Conservation (phyloP, 2,888 invertebrate species). For the Mayetiola destructor region DNA sequence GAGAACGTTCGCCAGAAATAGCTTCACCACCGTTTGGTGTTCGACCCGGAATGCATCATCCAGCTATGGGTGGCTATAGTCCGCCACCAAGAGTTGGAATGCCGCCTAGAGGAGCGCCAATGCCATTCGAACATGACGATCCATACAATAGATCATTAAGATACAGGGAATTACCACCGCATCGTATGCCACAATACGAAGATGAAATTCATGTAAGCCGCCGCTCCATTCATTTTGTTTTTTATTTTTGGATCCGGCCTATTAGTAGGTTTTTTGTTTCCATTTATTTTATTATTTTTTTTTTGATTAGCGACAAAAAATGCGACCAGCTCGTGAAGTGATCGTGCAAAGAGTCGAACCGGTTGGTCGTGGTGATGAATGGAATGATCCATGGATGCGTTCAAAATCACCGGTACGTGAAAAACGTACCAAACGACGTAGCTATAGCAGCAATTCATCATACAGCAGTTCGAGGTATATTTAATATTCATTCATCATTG, state of each 20-base stretch:
- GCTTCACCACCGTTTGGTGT: slow-evolving; percentile 19
- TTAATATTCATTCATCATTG: background rate
- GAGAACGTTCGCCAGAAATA: slow-evolving; percentile 44
- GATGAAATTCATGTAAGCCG: slow-evolving; percentile 31
- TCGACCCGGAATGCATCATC: slow-evolving; percentile 12
- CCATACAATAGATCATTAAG: slow-evolving; percentile 35
- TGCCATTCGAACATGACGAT: slow-evolving; percentile 32
- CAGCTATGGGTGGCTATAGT: slow-evolving; percentile 20
- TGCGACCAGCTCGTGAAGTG: slow-evolving; percentile 55
- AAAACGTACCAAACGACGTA: slow-evolving; percentile 28
- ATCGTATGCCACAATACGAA: slow-evolving; percentile 43
- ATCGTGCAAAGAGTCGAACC: slow-evolving; percentile 55
- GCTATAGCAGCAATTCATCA: slow-evolving; percentile 24
- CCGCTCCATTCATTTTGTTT: too few relatives aligned
- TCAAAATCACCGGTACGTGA: slow-evolving; percentile 49
- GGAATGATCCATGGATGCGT: slow-evolving; percentile 92
- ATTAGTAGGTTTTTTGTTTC: too few relatives aligned
- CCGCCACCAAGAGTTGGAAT: slow-evolving; percentile 20
- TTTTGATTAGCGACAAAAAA: slow-evolving; percentile 21
- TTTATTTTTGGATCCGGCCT: too few relatives aligned
- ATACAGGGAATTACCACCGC: slow-evolving; percentile 40
- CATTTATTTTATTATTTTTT: slow-evolving; percentile 1
- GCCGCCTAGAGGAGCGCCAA: background rate
- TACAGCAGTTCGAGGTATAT: slow-evolving; percentile 26
- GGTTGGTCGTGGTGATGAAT: slow-evolving; percentile 60